Percentiles rank a stretch among this genome's conserved stretches.
Conservation (phyloP, 2,113 vertebrate genomes). For the Catharus minimus region DNA sequence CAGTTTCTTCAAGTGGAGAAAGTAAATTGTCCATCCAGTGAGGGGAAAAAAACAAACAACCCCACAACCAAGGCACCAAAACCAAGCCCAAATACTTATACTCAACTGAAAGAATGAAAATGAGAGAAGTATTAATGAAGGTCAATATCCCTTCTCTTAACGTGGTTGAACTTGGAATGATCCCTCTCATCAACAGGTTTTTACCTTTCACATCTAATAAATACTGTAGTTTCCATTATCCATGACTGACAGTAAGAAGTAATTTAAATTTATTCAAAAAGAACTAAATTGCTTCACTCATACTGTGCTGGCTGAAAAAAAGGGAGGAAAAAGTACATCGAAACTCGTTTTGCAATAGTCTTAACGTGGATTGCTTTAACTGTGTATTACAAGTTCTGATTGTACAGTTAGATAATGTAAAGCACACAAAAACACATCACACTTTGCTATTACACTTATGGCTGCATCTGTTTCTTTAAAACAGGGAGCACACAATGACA, state of each 20-base stretch:
- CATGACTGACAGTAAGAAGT: neutral
- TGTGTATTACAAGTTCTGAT: neutral
- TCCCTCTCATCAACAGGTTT: neutral
- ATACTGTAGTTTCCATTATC: neutral
- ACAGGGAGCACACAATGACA: neutral
- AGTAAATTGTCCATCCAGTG: neutral
- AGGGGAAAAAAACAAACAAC: neutral
- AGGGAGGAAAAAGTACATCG: neutral
- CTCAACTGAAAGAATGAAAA: neutral
- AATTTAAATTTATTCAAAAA: constrained; percentile 13
- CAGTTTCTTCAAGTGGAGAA: neutral
- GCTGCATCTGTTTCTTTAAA: neutral
- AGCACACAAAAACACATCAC: neutral
- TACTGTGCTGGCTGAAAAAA: neutral
- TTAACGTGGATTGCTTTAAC: neutral
- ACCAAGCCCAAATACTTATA: neutral
- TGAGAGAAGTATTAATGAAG: neutral
- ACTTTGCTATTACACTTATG: neutral
- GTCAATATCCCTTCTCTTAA: neutral
- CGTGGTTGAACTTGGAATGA: neutral
- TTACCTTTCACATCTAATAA: neutral
- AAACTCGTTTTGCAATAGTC: neutral
- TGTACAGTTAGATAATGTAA: neutral
- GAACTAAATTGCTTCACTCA: neutral
- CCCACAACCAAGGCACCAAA: neutral